Base-by-base conservation (phyloP, 2,113 vertebrate genomes). In the Athene noctua region DNA sequence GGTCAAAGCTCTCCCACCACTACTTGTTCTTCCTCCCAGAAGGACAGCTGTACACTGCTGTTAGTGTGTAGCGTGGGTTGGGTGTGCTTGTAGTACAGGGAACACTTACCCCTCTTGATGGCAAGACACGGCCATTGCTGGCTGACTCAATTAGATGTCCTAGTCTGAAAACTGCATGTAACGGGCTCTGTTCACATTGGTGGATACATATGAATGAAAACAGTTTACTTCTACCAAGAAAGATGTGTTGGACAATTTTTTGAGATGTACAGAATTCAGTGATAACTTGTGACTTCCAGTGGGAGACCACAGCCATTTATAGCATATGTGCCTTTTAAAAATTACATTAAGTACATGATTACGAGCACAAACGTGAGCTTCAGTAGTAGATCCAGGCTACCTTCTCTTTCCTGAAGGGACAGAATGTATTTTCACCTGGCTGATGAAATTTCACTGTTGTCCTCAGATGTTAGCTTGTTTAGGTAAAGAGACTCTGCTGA, bases 191-290 rank as follows among this genome's bases (percentile, higher is more conserved):
- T 61, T 73, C 34, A 27, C 5, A 1, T 20, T 49, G 14, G 12
- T 23, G 52, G 61, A 67, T 19, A 65, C 2, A 12, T 8, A 36
- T 0, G 7, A 72, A 73, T 29, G 20, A 26, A 87, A 52, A 58
- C 0, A 0, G 12, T 20, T 70, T 51, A 42, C 5, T 55, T 38
- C 47, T 20, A 34, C 34, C 19, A 44, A 21, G 32, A 72, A 26
- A 57, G 32, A 57, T 4, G 49, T 4, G 6, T 1, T 19, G 47
- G 44, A 38, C 21, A 44, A 32, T 21, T 61, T 54, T 68, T 86
- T 89, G 32, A 80, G 15, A 47, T 12, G 5, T 16, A 40, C 9
- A 70, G 25, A 42, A 77, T 91, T 89, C 59, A 84, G 25, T 51
- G 38, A 71, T 13, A 86, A 5, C 30, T 79, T 40, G 13, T 86